Evolutionary conservation across 2,888 invertebrate species (phyloP), one percentile per base, ranked within the genome.

Genomic region (Erebia epiphron): DNA sequence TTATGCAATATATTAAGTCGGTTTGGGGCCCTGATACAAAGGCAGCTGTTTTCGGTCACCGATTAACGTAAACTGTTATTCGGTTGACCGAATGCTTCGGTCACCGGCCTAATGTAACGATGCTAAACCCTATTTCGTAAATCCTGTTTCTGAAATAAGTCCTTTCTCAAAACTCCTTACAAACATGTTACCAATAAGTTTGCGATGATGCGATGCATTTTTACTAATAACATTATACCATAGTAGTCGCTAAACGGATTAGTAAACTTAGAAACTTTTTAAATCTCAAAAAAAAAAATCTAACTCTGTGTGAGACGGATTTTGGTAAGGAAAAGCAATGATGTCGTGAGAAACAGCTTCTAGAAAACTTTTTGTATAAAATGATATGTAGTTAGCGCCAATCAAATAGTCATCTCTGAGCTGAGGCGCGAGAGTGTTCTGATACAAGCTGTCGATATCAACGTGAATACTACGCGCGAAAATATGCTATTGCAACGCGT

Each of bases 201-300:
- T 64, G 52, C n/a, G 16, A n/a, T n/a, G n/a, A 65, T 69, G 71
- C 49, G 69, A 69, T 70, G 69, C 52, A 72, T 67, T 46, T 35
- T 60, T 60, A 35, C 46, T 56, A 43, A 65, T 46, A 52, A 46
- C 63, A 66, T 49, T 62, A 62, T 46, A 54, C 21, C 21, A 61
- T 43, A 67, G 66, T 69, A 69, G 61, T 67, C 49, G 57, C 65
- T 56, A 71, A 73, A 69, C 73, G 14, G 62, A 62, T 65, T 65
- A 64, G 50, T 49, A 18, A 49, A 18, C n/a, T 41, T 73, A 66
- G 52, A 26, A 62, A 71, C 46, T 65, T 66, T 69, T 71, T 66
- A 65, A 56, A 57, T 35, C 57, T 62, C 43, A 21, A 11, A 61
- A 21, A 61, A 60, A 35, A 35, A 41, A 58, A 26, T 0, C 18